phyloP scores from a whole-genome alignment of 2,888 invertebrate genomes.

The Poecilobothrus nobilitatus region DNA sequence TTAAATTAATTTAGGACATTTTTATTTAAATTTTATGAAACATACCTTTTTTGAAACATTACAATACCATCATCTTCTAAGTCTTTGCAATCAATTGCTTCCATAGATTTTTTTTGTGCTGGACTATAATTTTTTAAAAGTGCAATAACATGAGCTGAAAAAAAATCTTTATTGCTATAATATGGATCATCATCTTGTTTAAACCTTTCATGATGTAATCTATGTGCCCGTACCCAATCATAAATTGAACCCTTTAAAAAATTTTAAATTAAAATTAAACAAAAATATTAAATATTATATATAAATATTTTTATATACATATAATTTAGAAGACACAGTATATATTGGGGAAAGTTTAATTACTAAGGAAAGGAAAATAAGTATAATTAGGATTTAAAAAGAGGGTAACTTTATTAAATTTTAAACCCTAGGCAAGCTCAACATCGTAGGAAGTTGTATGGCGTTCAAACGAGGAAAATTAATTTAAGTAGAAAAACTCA shows the following conservation, averaged over 20 bases:
- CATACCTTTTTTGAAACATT: conserved; percentile 72
- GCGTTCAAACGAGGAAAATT: too few relatives aligned
- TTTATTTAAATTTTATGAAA: neutral
- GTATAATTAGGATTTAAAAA: too few relatives aligned
- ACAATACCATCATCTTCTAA: conserved; percentile 67
- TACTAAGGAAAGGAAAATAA: too few relatives aligned
- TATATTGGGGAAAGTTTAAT: too few relatives aligned
- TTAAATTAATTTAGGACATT: neutral
- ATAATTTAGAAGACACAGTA: neutral
- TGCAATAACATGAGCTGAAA: conserved; percentile 70
- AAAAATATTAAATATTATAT: too few relatives aligned
- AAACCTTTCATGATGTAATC: conserved; percentile 71
- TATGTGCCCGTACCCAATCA: conserved; percentile 74
- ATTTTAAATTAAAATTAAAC: too few relatives aligned
- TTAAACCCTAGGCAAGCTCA: too few relatives aligned
- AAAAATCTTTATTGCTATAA: conserved; percentile 68
- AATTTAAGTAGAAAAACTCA: too few relatives aligned
- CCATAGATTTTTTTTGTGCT: conserved; percentile 54
- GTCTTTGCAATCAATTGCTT: conserved; percentile 69
- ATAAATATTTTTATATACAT: too few relatives aligned
- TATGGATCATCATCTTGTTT: conserved; percentile 73
- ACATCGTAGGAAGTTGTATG: too few relatives aligned
- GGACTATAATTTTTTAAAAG: conserved; percentile 58
- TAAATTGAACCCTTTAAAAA: conserved; percentile 65
- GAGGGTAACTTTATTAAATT: too few relatives aligned